A percentile compares a stretch with the other conserved stretches of the same genome.
phyloP scores from a whole-genome alignment of 1,140 invertebrate genomes.

The Tetragonula clypearis region DNA sequence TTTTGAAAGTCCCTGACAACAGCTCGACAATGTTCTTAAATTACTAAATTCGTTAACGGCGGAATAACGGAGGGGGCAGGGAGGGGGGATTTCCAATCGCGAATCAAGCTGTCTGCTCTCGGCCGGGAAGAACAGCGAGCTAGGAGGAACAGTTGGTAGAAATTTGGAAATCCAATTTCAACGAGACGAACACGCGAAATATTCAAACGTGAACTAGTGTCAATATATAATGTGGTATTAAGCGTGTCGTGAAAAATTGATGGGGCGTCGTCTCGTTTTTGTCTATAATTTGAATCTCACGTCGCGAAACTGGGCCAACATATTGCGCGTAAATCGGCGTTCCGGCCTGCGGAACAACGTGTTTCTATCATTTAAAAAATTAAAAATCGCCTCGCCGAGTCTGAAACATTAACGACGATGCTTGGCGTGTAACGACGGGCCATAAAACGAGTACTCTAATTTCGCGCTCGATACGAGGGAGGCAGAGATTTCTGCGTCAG shows the following conservation, averaged over 20 bases:
- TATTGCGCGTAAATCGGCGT: conserved; percentile 8
- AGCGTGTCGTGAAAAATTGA: background rate
- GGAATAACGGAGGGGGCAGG: background rate
- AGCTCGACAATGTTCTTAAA: background rate
- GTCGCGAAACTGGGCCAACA: background rate
- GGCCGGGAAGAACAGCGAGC: background rate
- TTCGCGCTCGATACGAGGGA: too few species aligned
- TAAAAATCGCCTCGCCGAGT: background rate
- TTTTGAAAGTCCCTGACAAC: too few species aligned
- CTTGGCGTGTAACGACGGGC: background rate
- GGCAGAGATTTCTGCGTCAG: too few species aligned
- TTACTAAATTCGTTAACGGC: background rate
- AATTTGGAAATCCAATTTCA: conserved; percentile 29
- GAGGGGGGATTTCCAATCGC: background rate
- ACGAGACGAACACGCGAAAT: background rate
- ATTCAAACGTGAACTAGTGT: background rate
- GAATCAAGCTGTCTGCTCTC: background rate
- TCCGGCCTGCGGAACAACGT: background rate
- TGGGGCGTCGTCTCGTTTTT: background rate
- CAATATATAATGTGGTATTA: background rate
- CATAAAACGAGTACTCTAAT: background rate
- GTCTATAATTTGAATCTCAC: conserved; percentile 9
- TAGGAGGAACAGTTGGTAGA: background rate
- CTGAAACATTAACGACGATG: background rate
- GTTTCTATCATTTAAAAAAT: background rate